Evolutionary conservation across 1,140 invertebrate species (phyloP), one percentile per base, ranked within the genome.

Genomic region (Papilio machaon): DNA sequence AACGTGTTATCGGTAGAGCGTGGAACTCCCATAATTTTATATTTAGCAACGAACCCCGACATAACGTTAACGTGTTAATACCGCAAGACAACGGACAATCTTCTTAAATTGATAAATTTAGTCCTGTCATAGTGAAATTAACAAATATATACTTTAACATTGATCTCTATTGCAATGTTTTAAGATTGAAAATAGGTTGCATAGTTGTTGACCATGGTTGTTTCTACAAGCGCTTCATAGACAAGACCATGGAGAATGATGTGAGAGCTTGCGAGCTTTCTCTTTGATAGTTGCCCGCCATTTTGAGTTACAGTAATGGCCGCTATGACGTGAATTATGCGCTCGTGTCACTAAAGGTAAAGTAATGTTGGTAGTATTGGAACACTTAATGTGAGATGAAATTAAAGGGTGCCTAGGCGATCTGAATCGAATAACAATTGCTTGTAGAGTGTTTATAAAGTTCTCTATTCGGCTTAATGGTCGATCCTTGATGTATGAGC

Each of bases 261-360:
- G 91, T 92, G 93, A 93, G 92, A 92, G 91, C 88, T 89, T 82
- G 88, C 88, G 85, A 89, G 91, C 93, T 94, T 94, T 94, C 93
- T 91, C 93, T 94, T 92, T 94, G 92, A 94, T 93, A 92, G 88
- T 89, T 90, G 85, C 80, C 92, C 93, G 93, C 93, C 91, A 93
- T 93, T 94, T 93, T 94, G 91, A 94, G 84, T 93, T 94, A 93
- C 92, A 92, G 88, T 93, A 93, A 94, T 94, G 91, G 91, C 82
- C 82, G 85, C 83, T 87, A 85, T 89, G 91, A 91, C 89, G 87
- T 94, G 93, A 94, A 87, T 93, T 93, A 94, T 93, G 90, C 87
- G 89, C 85, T 87, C 88, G 84, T 91, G 92, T 93, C 92, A 90
- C 87, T 91, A 86, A 76, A 84, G 78, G 85, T 91, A 91, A 91